Percentiles rank a stretch among this genome's conserved stretches.
Conservation (phyloP, 2,888 invertebrate species). For the Drosophila antonietae region DNA sequence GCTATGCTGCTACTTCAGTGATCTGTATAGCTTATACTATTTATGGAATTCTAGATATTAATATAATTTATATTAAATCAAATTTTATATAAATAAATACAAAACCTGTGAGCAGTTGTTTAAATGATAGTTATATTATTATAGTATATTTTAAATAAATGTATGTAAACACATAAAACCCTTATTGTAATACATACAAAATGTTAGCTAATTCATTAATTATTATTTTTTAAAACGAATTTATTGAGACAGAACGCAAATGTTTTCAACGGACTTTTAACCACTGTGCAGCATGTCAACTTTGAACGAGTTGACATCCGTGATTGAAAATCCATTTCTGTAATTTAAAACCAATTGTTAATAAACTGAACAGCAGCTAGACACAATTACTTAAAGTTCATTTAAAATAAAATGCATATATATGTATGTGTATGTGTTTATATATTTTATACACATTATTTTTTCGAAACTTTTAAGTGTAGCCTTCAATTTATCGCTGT, state of each 20-base stretch:
- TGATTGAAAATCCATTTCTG: conserved; percentile 54
- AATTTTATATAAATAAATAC: no score
- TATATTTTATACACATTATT: background rate
- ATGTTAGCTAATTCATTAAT: background rate
- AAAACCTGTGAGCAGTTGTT: background rate
- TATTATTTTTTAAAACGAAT: background rate
- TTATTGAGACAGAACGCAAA: no score
- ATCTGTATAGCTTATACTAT: no score
- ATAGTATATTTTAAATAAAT: no score
- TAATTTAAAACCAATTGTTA: conserved; percentile 71
- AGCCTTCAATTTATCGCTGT: conserved; percentile 40
- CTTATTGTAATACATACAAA: no score
- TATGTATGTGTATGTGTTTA: background rate
- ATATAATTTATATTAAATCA: no score
- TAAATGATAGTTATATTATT: no score
- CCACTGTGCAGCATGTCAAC: conserved; percentile 56
- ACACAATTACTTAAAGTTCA: conserved; percentile 25
- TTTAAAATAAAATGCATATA: conserved; percentile 4
- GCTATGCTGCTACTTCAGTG: background rate
- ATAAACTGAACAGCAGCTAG: conserved; percentile 34
- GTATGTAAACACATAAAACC: no score
- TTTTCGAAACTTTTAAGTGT: conserved; percentile 14
- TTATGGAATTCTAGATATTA: no score
- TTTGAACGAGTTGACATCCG: conserved; percentile 39
- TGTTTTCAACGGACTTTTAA: background rate